phyloP scores from a whole-genome alignment of 2,113 vertebrate genomes.

The Cichladusa arquata region DNA sequence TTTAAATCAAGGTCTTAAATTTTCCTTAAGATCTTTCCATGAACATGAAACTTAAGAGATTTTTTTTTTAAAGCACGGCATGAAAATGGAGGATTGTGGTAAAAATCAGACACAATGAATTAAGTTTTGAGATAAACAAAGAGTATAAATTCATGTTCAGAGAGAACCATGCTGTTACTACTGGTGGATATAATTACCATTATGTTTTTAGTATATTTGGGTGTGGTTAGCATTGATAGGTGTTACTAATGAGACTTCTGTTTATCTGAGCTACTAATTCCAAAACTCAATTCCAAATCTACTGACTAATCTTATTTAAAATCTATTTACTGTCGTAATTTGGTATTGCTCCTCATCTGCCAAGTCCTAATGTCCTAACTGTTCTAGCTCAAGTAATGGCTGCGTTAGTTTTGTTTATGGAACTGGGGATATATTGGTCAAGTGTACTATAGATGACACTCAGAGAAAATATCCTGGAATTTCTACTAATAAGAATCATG shows the following conservation, averaged over 20 bases:
- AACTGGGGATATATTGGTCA: neutral
- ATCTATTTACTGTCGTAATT: neutral
- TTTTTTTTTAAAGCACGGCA: neutral
- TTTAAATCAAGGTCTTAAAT: neutral
- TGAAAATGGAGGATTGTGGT: neutral
- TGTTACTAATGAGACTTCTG: neutral
- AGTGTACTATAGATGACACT: neutral
- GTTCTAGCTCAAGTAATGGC: neutral
- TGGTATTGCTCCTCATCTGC: neutral
- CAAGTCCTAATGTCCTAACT: neutral
- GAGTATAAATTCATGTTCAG: neutral
- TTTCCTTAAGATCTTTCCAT: neutral
- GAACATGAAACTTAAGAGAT: neutral
- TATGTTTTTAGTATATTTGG: neutral
- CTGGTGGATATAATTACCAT: neutral
- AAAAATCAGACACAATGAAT: neutral
- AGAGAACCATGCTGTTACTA: neutral
- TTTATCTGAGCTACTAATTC: neutral
- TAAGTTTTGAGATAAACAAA: neutral
- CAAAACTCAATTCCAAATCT: neutral
- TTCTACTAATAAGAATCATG: neutral
- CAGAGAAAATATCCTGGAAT: neutral
- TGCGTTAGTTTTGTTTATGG: neutral
- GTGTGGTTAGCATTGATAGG: neutral
- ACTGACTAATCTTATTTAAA: neutral